Evolutionary conservation across 2,888 invertebrate species (phyloP).

Genomic region (Lucinisca nassula): DNA sequence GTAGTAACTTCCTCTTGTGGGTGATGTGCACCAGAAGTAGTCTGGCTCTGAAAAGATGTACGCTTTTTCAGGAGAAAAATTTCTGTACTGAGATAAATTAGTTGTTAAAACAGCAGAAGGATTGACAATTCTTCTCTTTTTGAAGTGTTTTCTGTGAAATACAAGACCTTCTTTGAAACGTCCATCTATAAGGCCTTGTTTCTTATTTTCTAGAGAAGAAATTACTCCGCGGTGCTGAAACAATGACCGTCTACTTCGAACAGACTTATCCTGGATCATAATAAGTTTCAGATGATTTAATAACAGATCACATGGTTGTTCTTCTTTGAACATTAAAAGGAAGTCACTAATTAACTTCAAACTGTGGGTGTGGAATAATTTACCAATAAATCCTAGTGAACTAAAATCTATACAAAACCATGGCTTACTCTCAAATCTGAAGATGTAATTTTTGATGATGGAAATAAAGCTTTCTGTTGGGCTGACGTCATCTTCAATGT

Average conservation of each 20-base stretch:
- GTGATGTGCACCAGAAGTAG: slow-evolving; percentile 35
- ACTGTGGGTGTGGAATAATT: slow-evolving; percentile 54
- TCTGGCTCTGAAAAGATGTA: not conserved
- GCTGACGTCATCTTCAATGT: slow-evolving; percentile 87
- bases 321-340: slow-evolving; percentile 48
- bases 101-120: slow-evolving; percentile 27
- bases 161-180: slow-evolving; percentile 5
- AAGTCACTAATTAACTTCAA: slow-evolving; percentile 43
- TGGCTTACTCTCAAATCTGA: slow-evolving; percentile 1
- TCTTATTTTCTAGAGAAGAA: slow-evolving; percentile 52
- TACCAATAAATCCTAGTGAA: slow-evolving; percentile 63
- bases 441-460: slow-evolving; percentile 75
- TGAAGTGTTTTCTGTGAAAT: not conserved
- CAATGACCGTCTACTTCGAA: slow-evolving; percentile 26
- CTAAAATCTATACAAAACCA: slow-evolving; percentile 64
- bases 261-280: slow-evolving; percentile 31
- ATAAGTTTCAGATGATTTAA: slow-evolving; percentile 43
- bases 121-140: slow-evolving; percentile 6
- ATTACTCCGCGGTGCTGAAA: slow-evolving; percentile 58
- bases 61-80: slow-evolving; percentile 18
- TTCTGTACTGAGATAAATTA: slow-evolving; percentile 5
- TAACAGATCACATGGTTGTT: slow-evolving; percentile 54
- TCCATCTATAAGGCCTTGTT: slow-evolving; percentile 23
- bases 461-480: slow-evolving; percentile 81
- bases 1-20: slow-evolving; percentile 3